A percentile compares a stretch with the other conserved stretches of the same genome.
phyloP scores from a whole-genome alignment of 2,888 invertebrate genomes.

The Hirtodrosophila alboralis region DNA sequence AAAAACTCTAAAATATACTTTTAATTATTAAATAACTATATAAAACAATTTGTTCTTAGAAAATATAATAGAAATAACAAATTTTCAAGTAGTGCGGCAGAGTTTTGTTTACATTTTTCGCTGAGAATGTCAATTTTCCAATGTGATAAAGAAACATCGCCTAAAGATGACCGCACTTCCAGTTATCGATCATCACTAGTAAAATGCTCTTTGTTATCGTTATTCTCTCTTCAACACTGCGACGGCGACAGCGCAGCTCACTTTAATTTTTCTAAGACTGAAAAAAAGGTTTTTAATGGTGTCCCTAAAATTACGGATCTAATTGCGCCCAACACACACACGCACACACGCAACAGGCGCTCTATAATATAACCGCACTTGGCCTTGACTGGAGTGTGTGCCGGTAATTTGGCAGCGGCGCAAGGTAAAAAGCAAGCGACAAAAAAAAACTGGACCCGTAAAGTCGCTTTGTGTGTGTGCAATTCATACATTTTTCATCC shows the following conservation, averaged over 20 bases:
- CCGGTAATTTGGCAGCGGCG: slow-evolving; percentile 11
- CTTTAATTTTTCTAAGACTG: slow-evolving; percentile 22
- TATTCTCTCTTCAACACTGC: slow-evolving; percentile 24
- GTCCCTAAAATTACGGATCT: slow-evolving; percentile 11
- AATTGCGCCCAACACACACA: slow-evolving; percentile 15
- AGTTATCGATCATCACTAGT: slow-evolving; percentile 41
- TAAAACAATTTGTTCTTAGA: too few relatives aligned
- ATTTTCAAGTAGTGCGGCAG: slow-evolving; percentile 19
- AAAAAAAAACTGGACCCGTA: slow-evolving; percentile 15
- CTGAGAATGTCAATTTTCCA: slow-evolving; percentile 32
- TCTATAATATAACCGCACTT: slow-evolving; percentile 32
- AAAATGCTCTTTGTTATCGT: slow-evolving; percentile 38
- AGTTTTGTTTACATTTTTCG: slow-evolving; percentile 39
- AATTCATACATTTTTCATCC: slow-evolving; percentile 57
- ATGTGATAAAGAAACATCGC: slow-evolving; percentile 31
- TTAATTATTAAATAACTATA: too few relatives aligned
- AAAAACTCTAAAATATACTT: background rate
- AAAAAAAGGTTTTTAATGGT: slow-evolving; percentile 12
- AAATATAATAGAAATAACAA: background rate
- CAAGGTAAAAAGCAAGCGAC: slow-evolving; percentile 18
- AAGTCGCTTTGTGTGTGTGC: slow-evolving; percentile 45
- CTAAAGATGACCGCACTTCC: slow-evolving; percentile 7
- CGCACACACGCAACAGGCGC: slow-evolving; percentile 5
- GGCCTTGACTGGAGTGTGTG: slow-evolving; percentile 27
- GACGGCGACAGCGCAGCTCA: slow-evolving; percentile 39